Evolutionary conservation across 2,888 invertebrate species (phyloP).

Genomic region (Hydraecia micacea): DNA sequence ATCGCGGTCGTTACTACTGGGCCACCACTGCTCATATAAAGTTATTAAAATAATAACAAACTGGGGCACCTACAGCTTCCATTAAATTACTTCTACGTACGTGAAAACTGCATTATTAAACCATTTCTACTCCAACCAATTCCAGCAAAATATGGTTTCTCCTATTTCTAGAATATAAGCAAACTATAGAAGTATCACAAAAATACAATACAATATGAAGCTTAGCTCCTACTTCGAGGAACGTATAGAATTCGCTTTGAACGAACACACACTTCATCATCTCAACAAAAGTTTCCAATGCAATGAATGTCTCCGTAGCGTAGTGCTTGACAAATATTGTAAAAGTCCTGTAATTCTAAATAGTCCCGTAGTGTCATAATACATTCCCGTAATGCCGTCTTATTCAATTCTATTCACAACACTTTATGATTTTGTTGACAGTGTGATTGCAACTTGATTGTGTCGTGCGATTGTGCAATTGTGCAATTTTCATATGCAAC

Average conservation of each 20-base stretch:
- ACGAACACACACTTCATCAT: conserved; percentile 42
- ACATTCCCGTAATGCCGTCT: conserved; percentile 2
- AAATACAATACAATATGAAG: conserved; percentile 13
- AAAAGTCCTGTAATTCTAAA: background rate
- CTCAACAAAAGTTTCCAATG: conserved; percentile 50
- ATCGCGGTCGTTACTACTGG: too few relatives aligned
- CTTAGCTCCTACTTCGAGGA: background rate
- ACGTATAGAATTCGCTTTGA: conserved; percentile 27
- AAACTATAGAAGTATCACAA: background rate
- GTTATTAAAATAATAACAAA: background rate
- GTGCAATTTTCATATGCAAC: background rate
- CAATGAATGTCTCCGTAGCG: conserved; percentile 47
- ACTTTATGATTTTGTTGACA: conserved; percentile 15
- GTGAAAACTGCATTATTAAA: background rate
- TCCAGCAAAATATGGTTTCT: too few relatives aligned
- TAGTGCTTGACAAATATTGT: conserved; percentile 47
- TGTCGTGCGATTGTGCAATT: background rate
- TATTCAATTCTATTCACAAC: conserved; percentile 30
- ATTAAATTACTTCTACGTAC: too few relatives aligned
- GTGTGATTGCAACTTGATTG: conserved; percentile 11
- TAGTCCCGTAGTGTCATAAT: background rate
- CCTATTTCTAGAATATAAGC: too few relatives aligned
- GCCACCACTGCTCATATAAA: background rate
- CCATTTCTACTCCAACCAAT: too few relatives aligned
- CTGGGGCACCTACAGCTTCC: background rate